phyloP scores from a whole-genome alignment of 2,888 invertebrate species.

The Tenodera sinensis region DNA sequence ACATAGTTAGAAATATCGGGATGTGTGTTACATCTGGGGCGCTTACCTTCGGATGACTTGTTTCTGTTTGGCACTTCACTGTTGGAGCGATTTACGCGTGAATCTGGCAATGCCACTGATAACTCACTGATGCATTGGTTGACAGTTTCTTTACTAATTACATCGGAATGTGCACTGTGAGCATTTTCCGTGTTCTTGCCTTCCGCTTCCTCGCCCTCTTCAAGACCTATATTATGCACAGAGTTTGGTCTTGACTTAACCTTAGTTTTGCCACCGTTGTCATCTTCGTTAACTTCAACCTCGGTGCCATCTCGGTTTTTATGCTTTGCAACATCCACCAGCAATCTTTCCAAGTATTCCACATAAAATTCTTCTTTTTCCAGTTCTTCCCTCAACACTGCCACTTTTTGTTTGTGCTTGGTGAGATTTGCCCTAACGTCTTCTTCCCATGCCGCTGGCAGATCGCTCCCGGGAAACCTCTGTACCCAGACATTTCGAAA shows the following conservation, averaged over 20 bases:
- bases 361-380: conserved; percentile 90
- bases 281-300: conserved; percentile 44
- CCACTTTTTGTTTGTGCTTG: conserved; percentile 84
- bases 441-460: conserved; percentile 90
- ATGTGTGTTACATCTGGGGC: conserved; percentile 20
- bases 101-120: conserved; percentile 43
- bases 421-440: conserved; percentile 86
- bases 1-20: conserved; percentile 62
- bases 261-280: conserved; percentile 40
- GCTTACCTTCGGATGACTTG: conserved; percentile 34
- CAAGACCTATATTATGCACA: not conserved
- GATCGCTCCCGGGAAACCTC: conserved; percentile 84
- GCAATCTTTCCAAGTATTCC: conserved; percentile 78
- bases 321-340: conserved; percentile 82
- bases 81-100: conserved; percentile 40
- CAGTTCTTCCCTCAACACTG: conserved; percentile 75
- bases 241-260: conserved; percentile 34
- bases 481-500: conserved; percentile 90
- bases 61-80: conserved; percentile 47
- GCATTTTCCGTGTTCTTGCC: conserved; percentile 32
- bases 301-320: conserved; percentile 55
- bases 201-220: conserved; percentile 5
- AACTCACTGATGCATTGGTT: conserved; percentile 71
- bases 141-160: conserved; percentile 41
- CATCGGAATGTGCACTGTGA: conserved; percentile 34